Evolutionary conservation across 2,888 invertebrate genomes (phyloP).

Genomic region (Folsomia manolachei): DNA sequence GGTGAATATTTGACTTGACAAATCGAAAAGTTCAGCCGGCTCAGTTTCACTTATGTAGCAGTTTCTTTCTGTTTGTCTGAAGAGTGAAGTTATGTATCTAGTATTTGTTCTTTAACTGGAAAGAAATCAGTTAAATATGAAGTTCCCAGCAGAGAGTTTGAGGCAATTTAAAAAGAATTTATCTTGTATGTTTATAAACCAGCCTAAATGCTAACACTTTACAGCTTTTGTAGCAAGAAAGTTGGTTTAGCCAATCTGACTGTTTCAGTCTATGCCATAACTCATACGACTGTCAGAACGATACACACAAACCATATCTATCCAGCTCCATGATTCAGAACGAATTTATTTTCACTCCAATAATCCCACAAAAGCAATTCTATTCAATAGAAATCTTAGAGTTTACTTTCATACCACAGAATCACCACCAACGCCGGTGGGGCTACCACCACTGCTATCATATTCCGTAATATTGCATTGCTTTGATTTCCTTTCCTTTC

Average conservation of each 20-base stretch:
- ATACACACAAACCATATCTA: neutral
- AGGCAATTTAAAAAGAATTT: slow-evolving; percentile 4
- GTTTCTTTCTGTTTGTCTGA: neutral
- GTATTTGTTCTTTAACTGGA: neutral
- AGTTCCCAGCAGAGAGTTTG: neutral
- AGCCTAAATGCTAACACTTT: no score
- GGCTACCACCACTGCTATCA: slow-evolving; percentile 2
- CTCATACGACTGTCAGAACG: slow-evolving; percentile 15
- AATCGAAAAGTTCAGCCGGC: neutral
- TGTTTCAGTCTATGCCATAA: slow-evolving; percentile 14
- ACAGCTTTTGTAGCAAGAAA: neutral
- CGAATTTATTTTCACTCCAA: slow-evolving; percentile 24
- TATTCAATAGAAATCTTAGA: slow-evolving; percentile 17
- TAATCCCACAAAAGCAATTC: slow-evolving; percentile 20
- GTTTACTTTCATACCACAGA: slow-evolving; percentile 6
- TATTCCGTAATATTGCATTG: neutral
- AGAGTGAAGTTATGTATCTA: neutral
- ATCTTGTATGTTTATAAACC: neutral
- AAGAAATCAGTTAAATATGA: neutral
- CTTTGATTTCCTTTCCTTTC: neutral
- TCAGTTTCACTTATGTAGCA: no score
- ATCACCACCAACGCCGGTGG: neutral
- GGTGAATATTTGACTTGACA: neutral
- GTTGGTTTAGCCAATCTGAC: neutral
- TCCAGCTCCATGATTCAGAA: slow-evolving; percentile 7